Evolutionary conservation across 2,888 invertebrate species (phyloP), one percentile per base, ranked within the genome.

Genomic region (Hydrotaea cyrtoneurina): DNA sequence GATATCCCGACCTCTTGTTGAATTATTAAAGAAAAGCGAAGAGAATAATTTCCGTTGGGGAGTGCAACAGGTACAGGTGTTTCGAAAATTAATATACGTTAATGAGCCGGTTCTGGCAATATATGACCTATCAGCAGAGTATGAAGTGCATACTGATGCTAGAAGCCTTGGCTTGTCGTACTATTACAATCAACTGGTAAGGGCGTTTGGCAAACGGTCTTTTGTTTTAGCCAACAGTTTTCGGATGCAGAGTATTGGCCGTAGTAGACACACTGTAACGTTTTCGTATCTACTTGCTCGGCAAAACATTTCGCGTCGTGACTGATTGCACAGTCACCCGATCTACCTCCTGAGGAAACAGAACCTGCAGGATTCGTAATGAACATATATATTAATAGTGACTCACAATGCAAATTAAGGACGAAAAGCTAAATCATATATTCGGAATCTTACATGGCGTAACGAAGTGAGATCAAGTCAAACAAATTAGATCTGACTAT

Each of bases 231-330:
- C 21, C 59, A 62, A 13, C 78, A 62, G 26, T 72, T 53, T 50
- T 78, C 23, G 21, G 71, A 50, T 39, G 8, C 64, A 2, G 79
- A 79, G 73, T 73, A 0, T 36, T n/a, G n/a, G n/a, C n/a, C n/a
- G n/a, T 83, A 26, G 77, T 77, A 4, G 78, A 83, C 36, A 13
- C 64, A 19, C 36, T 78, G 46, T 39, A n/a, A n/a, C n/a, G n/a
- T 50, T 72, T 83, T 46, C 62, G 69, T 21, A 39, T 80, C 55
- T 64, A 80, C 73, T 15, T 80, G 5, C 13, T 80, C 1, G 75
- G 62, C 1, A 53, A 76, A 50, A 19, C 19, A 23, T 31, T 78
- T n/a, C 23, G 59, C 2, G 26, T 62, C 0, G 11, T 74, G 4
- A 74, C 66, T 5, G 74, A 69, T 57, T 79, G 79, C n/a, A 43